Conservation (phyloP, 1,140 invertebrate species). For the Delia radicum region DNA sequence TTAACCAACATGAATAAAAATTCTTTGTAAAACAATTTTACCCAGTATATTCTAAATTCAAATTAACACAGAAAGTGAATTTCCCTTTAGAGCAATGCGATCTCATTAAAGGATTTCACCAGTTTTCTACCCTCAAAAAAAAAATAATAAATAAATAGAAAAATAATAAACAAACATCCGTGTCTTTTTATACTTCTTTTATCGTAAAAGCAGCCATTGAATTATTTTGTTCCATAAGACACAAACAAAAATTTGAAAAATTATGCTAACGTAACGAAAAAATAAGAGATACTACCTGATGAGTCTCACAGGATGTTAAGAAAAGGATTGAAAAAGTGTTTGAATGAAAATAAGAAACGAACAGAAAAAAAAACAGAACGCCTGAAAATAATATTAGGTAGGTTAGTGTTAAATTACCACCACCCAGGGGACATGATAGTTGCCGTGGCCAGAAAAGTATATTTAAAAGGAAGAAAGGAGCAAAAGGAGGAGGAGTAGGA, state of each 20-base stretch:
- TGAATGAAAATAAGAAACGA: background rate
- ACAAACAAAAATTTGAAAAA: background rate
- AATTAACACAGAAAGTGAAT: background rate
- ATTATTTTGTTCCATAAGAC: background rate
- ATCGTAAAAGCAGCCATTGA: background rate
- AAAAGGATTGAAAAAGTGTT: background rate
- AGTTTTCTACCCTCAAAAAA: no score
- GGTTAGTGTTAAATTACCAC: slow-evolving; percentile 9
- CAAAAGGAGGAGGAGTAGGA: background rate
- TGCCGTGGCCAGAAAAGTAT: background rate
- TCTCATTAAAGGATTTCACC: background rate
- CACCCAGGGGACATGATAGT: background rate
- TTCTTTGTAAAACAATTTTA: no score
- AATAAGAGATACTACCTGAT: background rate
- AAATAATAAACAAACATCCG: no score
- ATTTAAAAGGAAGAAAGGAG: background rate
- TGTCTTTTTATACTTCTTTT: background rate
- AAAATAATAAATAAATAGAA: no score
- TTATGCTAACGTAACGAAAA: background rate
- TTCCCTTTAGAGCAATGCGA: background rate
- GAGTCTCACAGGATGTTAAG: background rate
- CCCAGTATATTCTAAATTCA: background rate
- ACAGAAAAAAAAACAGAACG: background rate
- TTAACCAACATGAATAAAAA: no score
- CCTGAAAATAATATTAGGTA: background rate